Percentiles rank a stretch among this genome's conserved stretches.
phyloP scores from a whole-genome alignment of 2,797 vertebrate species.

The Alfaro cultratus region DNA sequence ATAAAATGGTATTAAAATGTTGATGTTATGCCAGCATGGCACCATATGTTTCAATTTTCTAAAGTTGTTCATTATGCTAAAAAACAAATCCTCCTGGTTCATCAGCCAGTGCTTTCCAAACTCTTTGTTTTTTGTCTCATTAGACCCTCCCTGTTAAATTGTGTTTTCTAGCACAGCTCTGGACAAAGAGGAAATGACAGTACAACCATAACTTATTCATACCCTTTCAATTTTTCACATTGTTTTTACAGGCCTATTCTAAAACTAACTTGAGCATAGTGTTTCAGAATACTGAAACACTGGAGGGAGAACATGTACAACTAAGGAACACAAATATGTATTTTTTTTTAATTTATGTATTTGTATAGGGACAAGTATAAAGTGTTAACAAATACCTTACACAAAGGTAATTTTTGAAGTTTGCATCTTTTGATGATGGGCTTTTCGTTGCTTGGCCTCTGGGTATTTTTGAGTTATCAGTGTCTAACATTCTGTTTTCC shows the following conservation, averaged over 20 bases:
- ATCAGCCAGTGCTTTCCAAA: background rate
- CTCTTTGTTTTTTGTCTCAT: background rate
- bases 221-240: background rate
- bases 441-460: background rate
- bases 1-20: background rate
- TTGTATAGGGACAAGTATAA: background rate
- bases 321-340: background rate
- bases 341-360: background rate
- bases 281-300: background rate
- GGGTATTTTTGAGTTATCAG: background rate
- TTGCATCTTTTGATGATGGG: background rate
- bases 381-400: background rate
- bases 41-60: background rate
- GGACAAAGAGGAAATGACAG: background rate
- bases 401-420: background rate
- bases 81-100: background rate
- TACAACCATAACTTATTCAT: background rate
- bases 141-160: background rate
- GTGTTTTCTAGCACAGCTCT: background rate
- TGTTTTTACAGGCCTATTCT: background rate
- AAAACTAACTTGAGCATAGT: background rate
- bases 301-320: background rate
- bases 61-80: background rate
- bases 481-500: background rate
- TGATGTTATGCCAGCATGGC: background rate